Evolutionary conservation across 2,113 vertebrate species (phyloP).

Genomic region (Lota lota): DNA sequence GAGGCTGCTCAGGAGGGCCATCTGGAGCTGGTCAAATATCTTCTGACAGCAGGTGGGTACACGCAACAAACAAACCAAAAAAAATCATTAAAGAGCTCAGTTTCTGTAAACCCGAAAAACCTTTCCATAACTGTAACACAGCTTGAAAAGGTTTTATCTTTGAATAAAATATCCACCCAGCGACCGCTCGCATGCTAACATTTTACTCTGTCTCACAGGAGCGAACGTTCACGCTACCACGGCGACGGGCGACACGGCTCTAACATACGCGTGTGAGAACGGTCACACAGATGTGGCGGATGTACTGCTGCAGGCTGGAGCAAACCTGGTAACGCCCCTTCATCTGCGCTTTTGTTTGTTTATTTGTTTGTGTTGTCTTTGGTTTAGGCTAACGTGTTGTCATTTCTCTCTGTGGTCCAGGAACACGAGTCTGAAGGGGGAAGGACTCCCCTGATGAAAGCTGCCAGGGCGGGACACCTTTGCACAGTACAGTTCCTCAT

Average conservation of each 20-base stretch:
- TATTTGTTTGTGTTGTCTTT: background rate
- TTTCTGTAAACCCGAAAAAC: background rate
- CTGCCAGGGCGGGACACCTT: conserved; percentile 94
- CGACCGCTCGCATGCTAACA: background rate
- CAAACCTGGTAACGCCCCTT: conserved; percentile 84
- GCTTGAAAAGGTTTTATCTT: too few relatives aligned
- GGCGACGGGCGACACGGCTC: conserved; percentile 94
- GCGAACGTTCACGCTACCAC: conserved; percentile 97
- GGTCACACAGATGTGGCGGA: conserved; percentile 98
- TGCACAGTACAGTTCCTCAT: conserved; percentile 98
- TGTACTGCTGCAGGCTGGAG: conserved; percentile 93
- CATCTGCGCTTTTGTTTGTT: conserved; percentile 3
- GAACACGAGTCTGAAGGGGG: conserved; percentile 98
- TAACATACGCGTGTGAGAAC: conserved; percentile 98
- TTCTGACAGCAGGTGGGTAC: conserved; percentile 88
- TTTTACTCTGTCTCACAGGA: conserved; percentile 64
- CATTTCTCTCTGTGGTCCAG: conserved; percentile 57
- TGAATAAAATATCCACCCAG: too few relatives aligned
- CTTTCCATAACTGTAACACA: too few relatives aligned
- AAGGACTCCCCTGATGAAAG: conserved; percentile 97
- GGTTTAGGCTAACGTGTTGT: background rate
- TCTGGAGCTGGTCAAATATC: conserved; percentile 96
- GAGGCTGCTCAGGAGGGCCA: conserved; percentile 98
- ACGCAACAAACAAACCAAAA: background rate
- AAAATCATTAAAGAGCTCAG: background rate